Conservation (phyloP, 2,797 vertebrate species). For the Molossus molossus region DNA sequence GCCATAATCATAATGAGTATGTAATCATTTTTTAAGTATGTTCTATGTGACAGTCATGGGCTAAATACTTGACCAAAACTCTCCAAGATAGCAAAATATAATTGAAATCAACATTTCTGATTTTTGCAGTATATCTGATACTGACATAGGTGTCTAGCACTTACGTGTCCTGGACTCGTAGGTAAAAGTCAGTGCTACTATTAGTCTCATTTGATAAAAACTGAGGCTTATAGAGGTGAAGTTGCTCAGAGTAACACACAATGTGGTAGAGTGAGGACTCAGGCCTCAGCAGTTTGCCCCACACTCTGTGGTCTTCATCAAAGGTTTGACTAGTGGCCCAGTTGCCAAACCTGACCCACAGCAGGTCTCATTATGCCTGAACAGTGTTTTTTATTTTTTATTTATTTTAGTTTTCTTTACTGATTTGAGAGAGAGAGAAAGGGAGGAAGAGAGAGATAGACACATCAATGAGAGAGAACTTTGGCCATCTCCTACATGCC, state of each 20-base stretch:
- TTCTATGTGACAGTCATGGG: not conserved
- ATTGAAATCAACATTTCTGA: constrained; percentile 98
- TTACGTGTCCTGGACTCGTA: constrained; percentile 95
- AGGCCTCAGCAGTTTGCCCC: not conserved
- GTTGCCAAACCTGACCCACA: not conserved
- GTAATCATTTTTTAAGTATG: not conserved
- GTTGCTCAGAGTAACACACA: not conserved
- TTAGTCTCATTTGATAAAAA: not conserved
- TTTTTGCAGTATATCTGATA: constrained; percentile 95
- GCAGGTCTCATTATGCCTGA: not conserved
- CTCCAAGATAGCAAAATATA: constrained; percentile 95
- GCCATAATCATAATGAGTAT: not conserved
- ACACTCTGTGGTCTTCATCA: not conserved
- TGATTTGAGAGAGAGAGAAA: too few relatives aligned
- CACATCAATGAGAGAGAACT: too few relatives aligned
- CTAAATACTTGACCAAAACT: not conserved
- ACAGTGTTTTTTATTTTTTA: not conserved
- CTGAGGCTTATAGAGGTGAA: not conserved
- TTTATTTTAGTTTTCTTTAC: too few relatives aligned
- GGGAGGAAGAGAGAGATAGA: too few relatives aligned
- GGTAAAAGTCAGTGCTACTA: constrained; percentile 82
- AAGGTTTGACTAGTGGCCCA: not conserved
- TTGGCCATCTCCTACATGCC: too few relatives aligned
- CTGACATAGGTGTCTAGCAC: constrained; percentile 94
- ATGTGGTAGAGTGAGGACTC: not conserved